Conservation (phyloP, 2,888 invertebrate species). For the Coecobrya sp. region DNA sequence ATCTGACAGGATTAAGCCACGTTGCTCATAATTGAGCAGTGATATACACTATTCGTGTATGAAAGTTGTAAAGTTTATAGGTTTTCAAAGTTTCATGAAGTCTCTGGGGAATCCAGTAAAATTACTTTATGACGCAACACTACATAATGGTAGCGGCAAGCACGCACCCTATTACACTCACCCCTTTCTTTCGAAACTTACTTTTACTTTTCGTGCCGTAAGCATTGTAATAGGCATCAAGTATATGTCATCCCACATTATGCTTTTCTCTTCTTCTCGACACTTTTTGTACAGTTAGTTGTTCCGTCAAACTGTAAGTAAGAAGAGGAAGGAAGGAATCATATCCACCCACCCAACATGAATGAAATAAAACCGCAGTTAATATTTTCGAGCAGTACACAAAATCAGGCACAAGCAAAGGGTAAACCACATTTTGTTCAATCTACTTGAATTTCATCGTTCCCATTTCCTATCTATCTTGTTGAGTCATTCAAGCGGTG, state of each 20-base stretch:
- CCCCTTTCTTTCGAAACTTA: conserved; percentile 34
- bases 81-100: conserved; percentile 23
- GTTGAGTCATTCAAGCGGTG: conserved; percentile 68
- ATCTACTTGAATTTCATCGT: conserved; percentile 64
- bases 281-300: not conserved
- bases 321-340: conserved; percentile 63
- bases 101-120: conserved; percentile 16
- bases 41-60: conserved; percentile 17
- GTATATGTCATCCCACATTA: conserved; percentile 19
- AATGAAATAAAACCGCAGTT: conserved; percentile 73
- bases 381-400: conserved; percentile 71
- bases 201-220: conserved; percentile 7
- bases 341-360: conserved; percentile 41
- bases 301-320: conserved; percentile 4
- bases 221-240: conserved; percentile 40
- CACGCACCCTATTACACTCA: conserved; percentile 26
- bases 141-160: not conserved
- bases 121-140: conserved; percentile 20
- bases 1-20: not conserved
- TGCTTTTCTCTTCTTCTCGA: not conserved
- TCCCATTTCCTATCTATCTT: conserved; percentile 56
- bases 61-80: conserved; percentile 26
- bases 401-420: conserved; percentile 67
- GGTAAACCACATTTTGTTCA: conserved; percentile 70
- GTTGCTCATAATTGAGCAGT: conserved; percentile 36